These are phyloP conservation scores for Onthophagus sagittarius DNA, from an alignment of 2,888 invertebrate genomes.

Conservation along the genomic window DNA sequence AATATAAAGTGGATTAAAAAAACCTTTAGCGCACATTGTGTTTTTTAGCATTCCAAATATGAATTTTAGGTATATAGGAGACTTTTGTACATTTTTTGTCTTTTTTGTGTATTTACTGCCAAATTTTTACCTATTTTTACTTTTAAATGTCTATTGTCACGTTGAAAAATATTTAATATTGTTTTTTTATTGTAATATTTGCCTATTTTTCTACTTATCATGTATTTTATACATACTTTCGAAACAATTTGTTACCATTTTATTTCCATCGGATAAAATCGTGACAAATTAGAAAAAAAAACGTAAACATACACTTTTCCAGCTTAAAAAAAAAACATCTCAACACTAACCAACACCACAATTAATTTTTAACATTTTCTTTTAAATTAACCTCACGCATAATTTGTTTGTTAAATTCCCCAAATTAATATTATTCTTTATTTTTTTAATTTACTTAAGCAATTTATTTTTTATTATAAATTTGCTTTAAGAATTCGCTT, in stretches of 20 bases:
- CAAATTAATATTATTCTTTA: slow-evolving; percentile 4
- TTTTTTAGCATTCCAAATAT: slow-evolving; percentile 41
- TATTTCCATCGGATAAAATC: neutral
- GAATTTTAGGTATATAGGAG: slow-evolving; percentile 33
- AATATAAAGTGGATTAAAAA: neutral
- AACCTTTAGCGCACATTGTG: slow-evolving; percentile 37
- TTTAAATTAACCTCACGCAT: slow-evolving; percentile 6
- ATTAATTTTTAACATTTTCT: neutral
- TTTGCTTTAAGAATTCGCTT: slow-evolving; percentile 43
- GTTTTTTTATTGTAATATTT: slow-evolving; percentile 38
- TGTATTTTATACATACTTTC: slow-evolving; percentile 28
- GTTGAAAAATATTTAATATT: slow-evolving; percentile 39
- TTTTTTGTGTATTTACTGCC: slow-evolving; percentile 43
- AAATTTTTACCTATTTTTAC: slow-evolving; percentile 44
- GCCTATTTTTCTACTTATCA: slow-evolving; percentile 27
- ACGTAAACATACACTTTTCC: slow-evolving; percentile 32
- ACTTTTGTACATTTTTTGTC: slow-evolving; percentile 33
- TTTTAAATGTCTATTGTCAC: slow-evolving; percentile 35
- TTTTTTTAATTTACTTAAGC: slow-evolving; percentile 44
- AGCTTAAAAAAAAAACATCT: slow-evolving; percentile 11
- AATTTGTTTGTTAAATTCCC: slow-evolving; percentile 22
- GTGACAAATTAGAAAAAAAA: neutral
- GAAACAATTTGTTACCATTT: slow-evolving; percentile 15
- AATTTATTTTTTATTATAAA: slow-evolving; percentile 45
- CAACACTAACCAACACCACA: neutral